Conservation (phyloP, 2,113 vertebrate genomes). For the Hemichromis elongatus region DNA sequence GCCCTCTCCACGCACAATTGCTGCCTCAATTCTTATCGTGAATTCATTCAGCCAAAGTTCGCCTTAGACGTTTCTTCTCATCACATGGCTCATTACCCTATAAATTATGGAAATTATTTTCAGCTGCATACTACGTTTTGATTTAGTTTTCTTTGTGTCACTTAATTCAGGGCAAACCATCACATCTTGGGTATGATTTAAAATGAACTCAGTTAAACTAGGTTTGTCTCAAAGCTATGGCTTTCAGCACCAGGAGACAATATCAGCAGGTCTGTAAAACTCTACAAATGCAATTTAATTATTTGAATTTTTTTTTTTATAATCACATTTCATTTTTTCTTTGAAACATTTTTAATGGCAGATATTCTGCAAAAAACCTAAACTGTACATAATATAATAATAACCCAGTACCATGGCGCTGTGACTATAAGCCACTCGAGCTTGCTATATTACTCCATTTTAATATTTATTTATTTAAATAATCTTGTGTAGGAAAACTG, state of each 20-base stretch:
- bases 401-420: not conserved
- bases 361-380: not conserved
- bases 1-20: not conserved
- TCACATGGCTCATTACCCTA: conserved; percentile 22
- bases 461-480: not conserved
- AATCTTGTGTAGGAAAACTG: not conserved
- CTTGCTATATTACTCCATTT: not conserved
- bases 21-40: not conserved
- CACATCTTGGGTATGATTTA: not conserved
- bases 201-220: not conserved
- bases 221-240: not conserved
- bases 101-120: conserved; percentile 16
- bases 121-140: not conserved
- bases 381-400: not conserved
- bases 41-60: not conserved
- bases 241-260: not conserved
- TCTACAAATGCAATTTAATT: not conserved
- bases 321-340: too few species aligned
- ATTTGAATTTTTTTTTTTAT: too few species aligned
- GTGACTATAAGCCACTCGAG: not conserved
- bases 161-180: not conserved
- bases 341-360: not conserved
- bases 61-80: conserved; percentile 31
- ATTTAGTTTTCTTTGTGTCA: not conserved
- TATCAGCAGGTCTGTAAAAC: not conserved